phyloP scores from a whole-genome alignment of 2,888 invertebrate species.

The Copidosoma aretas region DNA sequence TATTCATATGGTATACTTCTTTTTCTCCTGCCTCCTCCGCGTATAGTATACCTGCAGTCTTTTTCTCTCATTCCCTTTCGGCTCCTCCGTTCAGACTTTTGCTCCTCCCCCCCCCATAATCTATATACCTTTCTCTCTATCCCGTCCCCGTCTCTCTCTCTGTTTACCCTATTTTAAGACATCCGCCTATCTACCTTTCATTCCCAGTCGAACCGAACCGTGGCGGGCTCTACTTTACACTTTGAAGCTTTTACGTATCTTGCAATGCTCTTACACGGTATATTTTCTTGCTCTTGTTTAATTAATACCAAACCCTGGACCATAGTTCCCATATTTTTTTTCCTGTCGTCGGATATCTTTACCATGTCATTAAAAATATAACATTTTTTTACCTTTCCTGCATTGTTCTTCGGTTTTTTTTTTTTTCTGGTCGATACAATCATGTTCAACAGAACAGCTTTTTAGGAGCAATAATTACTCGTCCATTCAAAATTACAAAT shows the following conservation, averaged over 20 bases:
- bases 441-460: too few relatives aligned
- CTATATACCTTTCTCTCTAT: conserved; percentile 1
- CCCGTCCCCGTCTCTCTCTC: conserved; percentile 21
- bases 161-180: conserved; percentile 31
- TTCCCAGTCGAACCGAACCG: not conserved
- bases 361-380: too few relatives aligned
- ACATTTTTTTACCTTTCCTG: too few relatives aligned
- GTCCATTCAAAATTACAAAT: too few relatives aligned
- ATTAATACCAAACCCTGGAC: not conserved
- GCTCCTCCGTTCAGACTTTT: conserved; percentile 17
- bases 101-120: not conserved
- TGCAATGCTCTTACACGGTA: not conserved
- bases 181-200: conserved; percentile 3
- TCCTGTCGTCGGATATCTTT: too few relatives aligned
- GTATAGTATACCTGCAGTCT: not conserved
- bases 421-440: too few relatives aligned
- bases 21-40: not conserved
- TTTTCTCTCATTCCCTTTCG: not conserved
- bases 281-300: not conserved
- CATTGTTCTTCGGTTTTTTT: too few relatives aligned
- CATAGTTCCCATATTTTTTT: not conserved
- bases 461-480: too few relatives aligned
- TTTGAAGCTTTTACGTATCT: conserved; percentile 8
- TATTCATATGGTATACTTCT: too few relatives aligned
- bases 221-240: too few relatives aligned